phyloP scores from a whole-genome alignment of 92 coral and sea anemone species.

The Bergia puertoricense region DNA sequence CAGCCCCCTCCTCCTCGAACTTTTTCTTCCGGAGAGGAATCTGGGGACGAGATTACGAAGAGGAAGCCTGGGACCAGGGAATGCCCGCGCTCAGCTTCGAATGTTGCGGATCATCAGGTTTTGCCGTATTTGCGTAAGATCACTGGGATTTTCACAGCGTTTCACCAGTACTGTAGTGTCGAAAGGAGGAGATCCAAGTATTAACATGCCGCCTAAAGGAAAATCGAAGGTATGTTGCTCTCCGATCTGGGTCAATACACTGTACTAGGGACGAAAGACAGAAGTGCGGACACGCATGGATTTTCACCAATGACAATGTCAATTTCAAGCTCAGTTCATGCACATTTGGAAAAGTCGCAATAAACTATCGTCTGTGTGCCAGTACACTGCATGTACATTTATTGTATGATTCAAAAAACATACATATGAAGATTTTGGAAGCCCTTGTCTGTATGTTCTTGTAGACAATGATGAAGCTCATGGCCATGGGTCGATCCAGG shows the following conservation, averaged over 20 bases:
- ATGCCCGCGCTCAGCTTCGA: not conserved
- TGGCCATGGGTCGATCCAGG: too few relatives aligned
- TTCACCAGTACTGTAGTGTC: not conserved
- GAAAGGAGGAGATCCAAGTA: not conserved
- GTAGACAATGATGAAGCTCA: too few relatives aligned
- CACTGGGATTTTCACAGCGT: not conserved
- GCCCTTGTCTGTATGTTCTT: too few relatives aligned
- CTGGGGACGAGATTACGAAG: not conserved
- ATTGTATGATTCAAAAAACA: too few relatives aligned
- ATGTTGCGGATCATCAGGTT: not conserved
- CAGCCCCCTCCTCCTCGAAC: not conserved
- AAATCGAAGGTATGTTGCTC: slow-evolving; percentile 6
- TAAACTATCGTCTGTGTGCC: too few relatives aligned
- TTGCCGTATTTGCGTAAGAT: not conserved
- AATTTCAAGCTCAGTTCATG: too few relatives aligned
- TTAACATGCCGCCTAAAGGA: slow-evolving; percentile 21
- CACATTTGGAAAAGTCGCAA: too few relatives aligned
- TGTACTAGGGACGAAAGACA: too few relatives aligned
- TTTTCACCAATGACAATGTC: too few relatives aligned
- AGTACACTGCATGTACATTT: too few relatives aligned
- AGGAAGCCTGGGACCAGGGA: not conserved
- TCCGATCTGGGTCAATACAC: not conserved
- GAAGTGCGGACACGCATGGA: too few relatives aligned
- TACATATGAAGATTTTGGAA: too few relatives aligned
- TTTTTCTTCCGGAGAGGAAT: not conserved